These are phyloP conservation scores for Masnerella sp. DNA, from an alignment of 2,888 invertebrate genomes.

Conservation along the genomic window DNA sequence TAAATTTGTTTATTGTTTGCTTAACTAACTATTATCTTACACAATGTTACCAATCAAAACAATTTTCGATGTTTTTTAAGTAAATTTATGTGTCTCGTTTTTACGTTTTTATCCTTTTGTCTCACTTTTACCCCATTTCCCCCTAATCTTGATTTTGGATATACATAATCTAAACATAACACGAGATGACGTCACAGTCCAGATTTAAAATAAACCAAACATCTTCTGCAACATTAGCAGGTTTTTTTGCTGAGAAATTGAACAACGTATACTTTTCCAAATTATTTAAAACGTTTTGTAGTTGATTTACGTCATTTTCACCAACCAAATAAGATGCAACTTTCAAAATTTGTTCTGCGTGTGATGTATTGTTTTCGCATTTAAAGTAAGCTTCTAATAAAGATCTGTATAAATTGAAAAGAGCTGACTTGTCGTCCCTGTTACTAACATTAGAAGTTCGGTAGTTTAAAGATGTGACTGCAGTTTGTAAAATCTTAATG, in stretches of 20 bases:
- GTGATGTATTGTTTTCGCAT: constrained; percentile 60
- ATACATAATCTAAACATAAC: constrained; percentile 79
- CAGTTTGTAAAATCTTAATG: constrained; percentile 79
- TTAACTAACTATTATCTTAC: no score
- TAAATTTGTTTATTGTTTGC: no score
- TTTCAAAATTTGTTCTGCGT: constrained; percentile 63
- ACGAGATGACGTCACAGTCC: constrained; percentile 79
- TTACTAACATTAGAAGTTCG: constrained; percentile 64
- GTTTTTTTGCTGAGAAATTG: constrained; percentile 62
- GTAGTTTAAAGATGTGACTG: constrained; percentile 74
- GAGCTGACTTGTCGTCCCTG: constrained; percentile 71
- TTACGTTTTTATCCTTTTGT: no score
- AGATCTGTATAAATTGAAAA: constrained; percentile 77
- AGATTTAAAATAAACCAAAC: constrained; percentile 79
- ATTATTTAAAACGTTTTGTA: constrained; percentile 64
- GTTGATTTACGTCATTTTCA: constrained; percentile 44
- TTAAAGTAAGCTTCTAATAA: constrained; percentile 72
- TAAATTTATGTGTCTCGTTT: no score
- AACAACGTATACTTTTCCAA: constrained; percentile 64
- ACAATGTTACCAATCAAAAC: no score
- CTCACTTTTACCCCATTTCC: no score
- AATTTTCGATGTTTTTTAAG: no score
- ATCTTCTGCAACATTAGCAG: constrained; percentile 55
- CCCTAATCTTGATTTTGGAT: constrained; percentile 66
- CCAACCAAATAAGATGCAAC: constrained; percentile 64